Conservation (phyloP, 2,888 invertebrate genomes). For the Acleris holmiana region DNA sequence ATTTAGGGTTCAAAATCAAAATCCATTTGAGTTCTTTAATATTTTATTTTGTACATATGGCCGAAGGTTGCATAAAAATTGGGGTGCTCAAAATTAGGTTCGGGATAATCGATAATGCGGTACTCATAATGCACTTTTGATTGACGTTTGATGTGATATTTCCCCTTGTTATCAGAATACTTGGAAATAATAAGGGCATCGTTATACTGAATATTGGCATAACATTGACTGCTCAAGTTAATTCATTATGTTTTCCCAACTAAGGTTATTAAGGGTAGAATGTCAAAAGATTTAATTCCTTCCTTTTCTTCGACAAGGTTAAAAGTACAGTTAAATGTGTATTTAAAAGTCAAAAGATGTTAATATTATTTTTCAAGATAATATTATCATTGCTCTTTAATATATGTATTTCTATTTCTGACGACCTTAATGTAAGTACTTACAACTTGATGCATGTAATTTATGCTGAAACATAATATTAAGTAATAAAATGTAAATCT, state of each 20-base stretch:
- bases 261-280: too few species aligned
- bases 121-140: conserved; percentile 3
- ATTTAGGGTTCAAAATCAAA: conserved; percentile 7
- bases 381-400: too few species aligned
- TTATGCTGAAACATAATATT: too few species aligned
- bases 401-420: too few species aligned
- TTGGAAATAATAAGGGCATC: neutral
- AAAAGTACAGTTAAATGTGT: neutral
- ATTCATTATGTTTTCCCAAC: neutral
- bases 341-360: too few species aligned
- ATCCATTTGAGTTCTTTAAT: conserved; percentile 14
- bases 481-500: too few species aligned
- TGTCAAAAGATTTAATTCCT: too few species aligned
- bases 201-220: neutral
- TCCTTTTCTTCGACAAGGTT: too few species aligned
- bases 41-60: conserved; percentile 6
- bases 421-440: too few species aligned
- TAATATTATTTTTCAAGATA: too few species aligned
- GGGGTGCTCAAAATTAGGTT: neutral
- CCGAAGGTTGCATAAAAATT: neutral
- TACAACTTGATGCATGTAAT: too few species aligned
- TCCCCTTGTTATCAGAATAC: neutral
- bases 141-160: conserved; percentile 4
- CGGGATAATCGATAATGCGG: neutral
- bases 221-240: neutral